Evolutionary conservation across 1,140 invertebrate species (phyloP).

Genomic region (Teleopsis dalmanni): DNA sequence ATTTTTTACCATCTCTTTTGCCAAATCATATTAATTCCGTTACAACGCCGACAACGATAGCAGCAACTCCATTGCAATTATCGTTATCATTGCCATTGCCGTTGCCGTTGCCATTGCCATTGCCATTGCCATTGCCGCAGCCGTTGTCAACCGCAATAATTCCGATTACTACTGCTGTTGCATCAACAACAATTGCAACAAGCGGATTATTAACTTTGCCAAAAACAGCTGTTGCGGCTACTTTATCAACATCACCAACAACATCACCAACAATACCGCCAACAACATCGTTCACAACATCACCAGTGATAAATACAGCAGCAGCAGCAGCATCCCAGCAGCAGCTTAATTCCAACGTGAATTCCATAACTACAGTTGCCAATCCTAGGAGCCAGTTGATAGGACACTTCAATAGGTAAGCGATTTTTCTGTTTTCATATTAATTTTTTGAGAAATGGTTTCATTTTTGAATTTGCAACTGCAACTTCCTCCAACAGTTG

Average conservation of each 20-base stretch:
- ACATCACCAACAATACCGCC: slow-evolving; percentile 2
- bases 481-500: too few species aligned
- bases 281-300: slow-evolving; percentile 5
- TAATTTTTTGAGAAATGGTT: too few species aligned
- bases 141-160: slow-evolving; percentile 12
- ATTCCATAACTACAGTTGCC: too few species aligned
- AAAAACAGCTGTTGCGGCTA: too few species aligned
- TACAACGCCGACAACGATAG: slow-evolving; percentile 15
- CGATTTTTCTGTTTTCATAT: too few species aligned
- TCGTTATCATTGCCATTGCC: background rate
- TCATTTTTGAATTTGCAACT: background rate
- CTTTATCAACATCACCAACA: slow-evolving; percentile 4
- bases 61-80: slow-evolving; percentile 11
- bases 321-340: background rate
- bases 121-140: slow-evolving; percentile 10
- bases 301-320: background rate
- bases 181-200: slow-evolving; percentile 7
- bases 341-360: too few species aligned
- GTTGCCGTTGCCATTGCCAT: background rate
- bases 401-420: background rate
- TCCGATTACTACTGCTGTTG: background rate
- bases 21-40: slow-evolving; percentile 43
- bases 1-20: slow-evolving; percentile 38
- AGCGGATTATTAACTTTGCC: slow-evolving; percentile 14
- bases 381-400: too few species aligned